Evolutionary conservation across 2,113 vertebrate genomes (phyloP).

Genomic region (Brienomyrus brachyistius): DNA sequence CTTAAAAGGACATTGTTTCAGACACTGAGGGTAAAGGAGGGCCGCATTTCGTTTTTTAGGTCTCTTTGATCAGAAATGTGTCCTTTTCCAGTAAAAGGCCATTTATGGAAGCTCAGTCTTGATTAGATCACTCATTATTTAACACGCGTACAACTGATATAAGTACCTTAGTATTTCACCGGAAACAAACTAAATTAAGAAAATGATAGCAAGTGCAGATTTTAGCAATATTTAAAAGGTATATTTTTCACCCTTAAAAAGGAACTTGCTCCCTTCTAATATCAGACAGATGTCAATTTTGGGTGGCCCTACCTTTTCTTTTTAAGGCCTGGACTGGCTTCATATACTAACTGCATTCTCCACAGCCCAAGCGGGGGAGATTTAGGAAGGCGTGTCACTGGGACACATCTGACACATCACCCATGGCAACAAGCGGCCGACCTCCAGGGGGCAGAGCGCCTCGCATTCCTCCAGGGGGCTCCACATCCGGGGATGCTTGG

Average conservation of each 20-base stretch:
- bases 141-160: not conserved
- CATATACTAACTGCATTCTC: not conserved
- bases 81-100: not conserved
- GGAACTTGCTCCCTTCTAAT: not conserved
- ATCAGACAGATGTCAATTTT: not conserved
- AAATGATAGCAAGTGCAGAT: not conserved
- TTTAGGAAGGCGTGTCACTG: not conserved
- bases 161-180: not conserved
- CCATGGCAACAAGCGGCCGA: not conserved
- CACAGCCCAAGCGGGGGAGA: not conserved
- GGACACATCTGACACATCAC: not conserved
- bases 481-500: not conserved
- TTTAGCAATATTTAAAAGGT: not conserved
- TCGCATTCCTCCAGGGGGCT: not conserved
- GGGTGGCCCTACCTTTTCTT: not conserved
- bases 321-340: not conserved
- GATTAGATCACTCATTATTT: constrained; percentile 6
- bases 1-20: not conserved
- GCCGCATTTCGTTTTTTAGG: not conserved
- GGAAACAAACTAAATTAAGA: not conserved
- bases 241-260: not conserved
- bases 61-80: not conserved
- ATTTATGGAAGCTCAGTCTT: no score
- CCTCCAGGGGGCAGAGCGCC: not conserved
- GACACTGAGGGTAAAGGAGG: not conserved